Percentiles rank a stretch among this genome's conserved stretches.
Conservation (phyloP, 1,140 invertebrate species). For the Diplogasteroides magnus region DNA sequence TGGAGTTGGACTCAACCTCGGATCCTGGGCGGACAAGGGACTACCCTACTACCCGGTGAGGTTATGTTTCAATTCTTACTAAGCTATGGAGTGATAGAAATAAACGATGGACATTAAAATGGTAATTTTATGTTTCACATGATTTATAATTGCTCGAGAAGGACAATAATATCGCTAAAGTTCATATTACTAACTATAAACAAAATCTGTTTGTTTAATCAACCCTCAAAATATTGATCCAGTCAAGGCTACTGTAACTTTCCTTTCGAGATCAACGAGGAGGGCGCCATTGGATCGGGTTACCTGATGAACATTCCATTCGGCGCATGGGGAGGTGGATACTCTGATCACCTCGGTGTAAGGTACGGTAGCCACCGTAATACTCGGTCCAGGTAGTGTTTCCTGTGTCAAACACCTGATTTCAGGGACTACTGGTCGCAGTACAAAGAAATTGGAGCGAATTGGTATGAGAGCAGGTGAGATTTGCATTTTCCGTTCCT, state of each 20-base stretch:
- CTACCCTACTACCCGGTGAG: constrained; percentile 31
- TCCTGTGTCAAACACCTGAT: constrained; percentile 13
- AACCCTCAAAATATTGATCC: background rate
- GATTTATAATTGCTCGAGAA: no score
- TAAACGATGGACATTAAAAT: no score
- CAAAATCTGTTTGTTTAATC: background rate
- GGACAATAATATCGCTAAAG: no score
- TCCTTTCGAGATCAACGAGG: constrained; percentile 25
- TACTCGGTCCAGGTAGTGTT: constrained; percentile 3
- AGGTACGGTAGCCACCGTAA: constrained; percentile 17
- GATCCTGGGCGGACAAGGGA: constrained; percentile 23
- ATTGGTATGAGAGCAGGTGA: constrained; percentile 35
- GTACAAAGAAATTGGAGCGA: constrained; percentile 30
- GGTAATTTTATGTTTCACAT: no score
- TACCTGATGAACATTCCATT: constrained; percentile 24
- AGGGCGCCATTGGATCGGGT: constrained; percentile 31
- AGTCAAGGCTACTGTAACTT: background rate
- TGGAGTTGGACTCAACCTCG: constrained; percentile 27
- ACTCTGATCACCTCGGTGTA: constrained; percentile 30
- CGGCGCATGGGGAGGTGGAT: constrained; percentile 36
- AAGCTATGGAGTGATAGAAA: no score
- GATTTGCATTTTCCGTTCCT: no score
- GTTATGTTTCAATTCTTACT: no score
- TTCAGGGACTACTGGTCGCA: constrained; percentile 34
- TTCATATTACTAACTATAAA: background rate